phyloP scores from a whole-genome alignment of 92 coral and sea anemone genomes.

The Scolanthus callimorphus region DNA sequence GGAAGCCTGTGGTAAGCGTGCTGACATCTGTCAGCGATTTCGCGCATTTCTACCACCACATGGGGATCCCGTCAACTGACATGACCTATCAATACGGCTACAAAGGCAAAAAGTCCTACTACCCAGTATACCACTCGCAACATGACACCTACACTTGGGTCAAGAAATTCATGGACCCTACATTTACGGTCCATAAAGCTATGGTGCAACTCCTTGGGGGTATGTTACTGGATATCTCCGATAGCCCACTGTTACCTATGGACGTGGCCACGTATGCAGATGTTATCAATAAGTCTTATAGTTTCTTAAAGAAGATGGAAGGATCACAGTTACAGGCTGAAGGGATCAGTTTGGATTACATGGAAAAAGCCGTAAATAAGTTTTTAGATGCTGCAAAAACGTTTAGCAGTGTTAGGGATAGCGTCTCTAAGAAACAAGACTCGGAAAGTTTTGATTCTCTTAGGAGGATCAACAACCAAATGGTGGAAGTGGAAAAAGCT shows the following conservation, averaged over 20 bases:
- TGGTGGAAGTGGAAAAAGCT: conserved; percentile 66
- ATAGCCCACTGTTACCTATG: conserved; percentile 46
- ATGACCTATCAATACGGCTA: conserved; percentile 47
- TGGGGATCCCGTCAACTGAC: conserved; percentile 64
- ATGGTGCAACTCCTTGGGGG: conserved; percentile 53
- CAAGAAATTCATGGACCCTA: conserved; percentile 55
- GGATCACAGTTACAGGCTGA: conserved; percentile 5
- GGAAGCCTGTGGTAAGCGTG: conserved; percentile 25
- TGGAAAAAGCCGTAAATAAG: conserved; percentile 44
- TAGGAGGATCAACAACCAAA: conserved; percentile 62
- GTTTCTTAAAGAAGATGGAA: conserved; percentile 14
- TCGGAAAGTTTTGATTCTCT: conserved; percentile 28
- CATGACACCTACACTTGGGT: conserved; percentile 75
- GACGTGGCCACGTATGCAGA: conserved; percentile 43
- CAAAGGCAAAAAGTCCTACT: conserved; percentile 30
- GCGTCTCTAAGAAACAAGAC: conserved; percentile 6
- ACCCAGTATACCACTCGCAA: conserved; percentile 75
- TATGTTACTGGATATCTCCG: conserved; percentile 48
- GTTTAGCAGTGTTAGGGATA: conserved; percentile 24
- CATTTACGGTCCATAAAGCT: conserved; percentile 56
- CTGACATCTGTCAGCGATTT: conserved; percentile 68
- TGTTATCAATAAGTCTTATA: conserved; percentile 24
- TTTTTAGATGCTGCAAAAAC: conserved; percentile 44
- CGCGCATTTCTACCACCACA: conserved; percentile 56
- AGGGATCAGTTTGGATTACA: conserved; percentile 21